These are phyloP conservation scores for Coracias cyanogaster DNA, from an alignment of 2,797 vertebrate genomes.

Conservation along the genomic window DNA sequence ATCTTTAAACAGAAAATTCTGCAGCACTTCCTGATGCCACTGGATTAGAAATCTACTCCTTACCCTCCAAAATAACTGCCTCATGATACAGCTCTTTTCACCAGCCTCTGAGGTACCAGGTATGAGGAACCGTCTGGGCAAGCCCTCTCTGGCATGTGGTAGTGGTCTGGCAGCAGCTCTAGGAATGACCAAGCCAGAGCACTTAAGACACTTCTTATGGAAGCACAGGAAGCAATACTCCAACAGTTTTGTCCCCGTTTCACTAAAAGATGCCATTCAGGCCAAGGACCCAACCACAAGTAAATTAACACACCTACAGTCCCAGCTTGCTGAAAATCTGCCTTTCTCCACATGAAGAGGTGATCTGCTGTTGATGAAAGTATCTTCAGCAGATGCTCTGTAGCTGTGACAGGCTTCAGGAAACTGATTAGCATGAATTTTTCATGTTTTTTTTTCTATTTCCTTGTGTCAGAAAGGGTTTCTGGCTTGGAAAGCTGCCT, in stretches of 20 bases:
- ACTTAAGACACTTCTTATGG: background rate
- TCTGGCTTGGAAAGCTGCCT: constrained; percentile 14
- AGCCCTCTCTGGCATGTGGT: background rate
- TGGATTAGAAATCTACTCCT: background rate
- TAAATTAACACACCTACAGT: background rate
- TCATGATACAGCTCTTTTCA: background rate
- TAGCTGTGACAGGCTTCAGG: background rate
- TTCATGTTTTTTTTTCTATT: background rate
- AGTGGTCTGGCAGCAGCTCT: background rate
- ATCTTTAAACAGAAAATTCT: background rate
- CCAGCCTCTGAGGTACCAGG: background rate
- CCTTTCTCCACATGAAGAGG: background rate
- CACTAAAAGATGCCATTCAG: background rate
- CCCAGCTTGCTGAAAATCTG: background rate
- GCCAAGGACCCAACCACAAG: background rate
- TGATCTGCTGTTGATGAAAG: background rate
- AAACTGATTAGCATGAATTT: background rate
- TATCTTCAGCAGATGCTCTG: background rate
- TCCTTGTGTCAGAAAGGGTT: background rate
- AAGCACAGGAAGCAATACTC: background rate
- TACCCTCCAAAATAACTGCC: background rate
- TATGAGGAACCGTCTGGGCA: background rate
- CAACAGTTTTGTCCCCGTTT: background rate
- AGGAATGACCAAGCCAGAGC: background rate
- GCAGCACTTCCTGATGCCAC: background rate